Percentiles rank a stretch among this genome's conserved stretches.
Conservation (phyloP, 2,888 invertebrate genomes). For the Drosophila atroscutellata region DNA sequence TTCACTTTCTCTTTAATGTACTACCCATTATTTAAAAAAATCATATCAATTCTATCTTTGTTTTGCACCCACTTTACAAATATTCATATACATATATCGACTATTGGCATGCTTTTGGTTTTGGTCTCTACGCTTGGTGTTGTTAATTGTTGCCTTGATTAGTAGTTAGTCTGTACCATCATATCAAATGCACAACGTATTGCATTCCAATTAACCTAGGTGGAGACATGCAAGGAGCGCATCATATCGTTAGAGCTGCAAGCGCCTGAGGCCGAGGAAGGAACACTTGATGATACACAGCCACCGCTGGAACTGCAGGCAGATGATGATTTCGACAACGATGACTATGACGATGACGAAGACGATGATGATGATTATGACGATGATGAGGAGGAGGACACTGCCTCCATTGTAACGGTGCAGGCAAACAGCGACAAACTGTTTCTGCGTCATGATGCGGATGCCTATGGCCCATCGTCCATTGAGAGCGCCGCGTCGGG, state of each 20-base stretch:
- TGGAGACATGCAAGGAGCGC: slow-evolving; percentile 96
- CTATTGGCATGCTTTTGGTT: slow-evolving; percentile 55
- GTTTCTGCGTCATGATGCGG: slow-evolving; percentile 81
- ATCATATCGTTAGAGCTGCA: slow-evolving; percentile 94
- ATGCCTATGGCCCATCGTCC: slow-evolving; percentile 77
- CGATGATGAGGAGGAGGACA: slow-evolving; percentile 87
- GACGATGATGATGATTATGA: slow-evolving; percentile 82
- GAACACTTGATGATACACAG: slow-evolving; percentile 61
- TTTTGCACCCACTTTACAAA: slow-evolving; percentile 10
- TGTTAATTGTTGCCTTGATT: slow-evolving; percentile 50
- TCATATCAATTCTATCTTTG: background rate
- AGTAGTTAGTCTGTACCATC: slow-evolving; percentile 50
- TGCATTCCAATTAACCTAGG: slow-evolving; percentile 86
- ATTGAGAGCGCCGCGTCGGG: slow-evolving; percentile 75
- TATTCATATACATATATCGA: slow-evolving; percentile 1
- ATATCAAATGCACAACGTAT: slow-evolving; percentile 72
- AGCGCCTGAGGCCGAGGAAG: slow-evolving; percentile 85
- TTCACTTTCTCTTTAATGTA: background rate
- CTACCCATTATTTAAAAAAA: background rate
- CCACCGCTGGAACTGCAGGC: slow-evolving; percentile 62
- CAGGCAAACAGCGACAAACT: slow-evolving; percentile 84
- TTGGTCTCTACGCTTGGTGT: slow-evolving; percentile 41
- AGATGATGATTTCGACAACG: slow-evolving; percentile 73
- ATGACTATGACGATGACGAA: slow-evolving; percentile 82
- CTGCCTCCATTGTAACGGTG: slow-evolving; percentile 85